phyloP scores from a whole-genome alignment of 35 echinoderm and acorn worm genomes.

The Anneissia japonica region DNA sequence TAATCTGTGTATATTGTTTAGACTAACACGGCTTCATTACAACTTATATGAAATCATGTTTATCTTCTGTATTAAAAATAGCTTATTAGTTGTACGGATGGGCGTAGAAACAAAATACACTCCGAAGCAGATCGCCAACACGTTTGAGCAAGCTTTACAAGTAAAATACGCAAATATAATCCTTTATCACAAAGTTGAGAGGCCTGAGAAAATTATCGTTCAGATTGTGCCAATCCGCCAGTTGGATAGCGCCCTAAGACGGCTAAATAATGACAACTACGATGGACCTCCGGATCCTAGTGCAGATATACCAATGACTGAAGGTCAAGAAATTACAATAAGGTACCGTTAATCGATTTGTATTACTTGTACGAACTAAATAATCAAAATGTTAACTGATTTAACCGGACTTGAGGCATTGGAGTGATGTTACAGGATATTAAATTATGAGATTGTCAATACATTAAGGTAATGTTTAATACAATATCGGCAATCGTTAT shows the following conservation, averaged over 20 bases:
- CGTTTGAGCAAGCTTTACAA: conserved; percentile 77
- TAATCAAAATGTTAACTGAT: neutral
- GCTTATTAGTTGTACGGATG: conserved; percentile 67
- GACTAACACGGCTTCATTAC: too few relatives aligned
- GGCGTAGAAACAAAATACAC: conserved; percentile 60
- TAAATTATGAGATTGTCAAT: neutral
- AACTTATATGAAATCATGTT: neutral
- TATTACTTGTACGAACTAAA: neutral
- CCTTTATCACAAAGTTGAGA: conserved; percentile 63
- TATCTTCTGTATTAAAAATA: conserved; percentile 8
- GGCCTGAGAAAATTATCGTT: conserved; percentile 63
- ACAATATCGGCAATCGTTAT: too few relatives aligned
- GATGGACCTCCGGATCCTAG: conserved; percentile 73
- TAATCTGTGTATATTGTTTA: too few relatives aligned
- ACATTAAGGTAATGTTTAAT: neutral
- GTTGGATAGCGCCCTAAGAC: conserved; percentile 57
- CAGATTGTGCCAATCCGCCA: conserved; percentile 61
- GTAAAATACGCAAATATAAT: conserved; percentile 83
- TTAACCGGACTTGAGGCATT: too few relatives aligned
- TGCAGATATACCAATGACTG: conserved; percentile 73
- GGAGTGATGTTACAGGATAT: too few relatives aligned
- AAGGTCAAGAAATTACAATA: conserved; percentile 80
- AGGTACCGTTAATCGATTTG: conserved; percentile 25
- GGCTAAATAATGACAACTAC: conserved; percentile 58
- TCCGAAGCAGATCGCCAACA: conserved; percentile 56